phyloP scores from a whole-genome alignment of 1,140 invertebrate species.

The Brachionus koreanus region DNA sequence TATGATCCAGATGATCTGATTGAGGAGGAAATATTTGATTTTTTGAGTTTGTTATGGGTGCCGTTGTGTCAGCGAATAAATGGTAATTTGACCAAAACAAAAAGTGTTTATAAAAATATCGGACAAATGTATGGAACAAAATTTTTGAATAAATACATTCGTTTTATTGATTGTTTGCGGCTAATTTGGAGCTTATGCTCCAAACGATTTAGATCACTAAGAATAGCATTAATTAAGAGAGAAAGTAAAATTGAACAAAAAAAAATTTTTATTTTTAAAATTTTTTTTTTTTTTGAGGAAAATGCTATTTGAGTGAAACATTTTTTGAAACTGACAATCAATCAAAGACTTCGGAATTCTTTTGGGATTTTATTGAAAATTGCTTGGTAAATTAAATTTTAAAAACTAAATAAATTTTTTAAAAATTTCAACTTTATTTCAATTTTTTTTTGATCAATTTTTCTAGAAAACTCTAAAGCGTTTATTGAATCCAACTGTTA shows the following conservation, averaged over 20 bases:
- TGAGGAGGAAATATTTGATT: background rate
- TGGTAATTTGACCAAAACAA: background rate
- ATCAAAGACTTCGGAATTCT: background rate
- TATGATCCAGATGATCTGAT: background rate
- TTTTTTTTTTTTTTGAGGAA: background rate
- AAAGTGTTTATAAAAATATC: conserved; percentile 24
- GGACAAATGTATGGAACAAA: background rate
- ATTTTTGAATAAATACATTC: background rate
- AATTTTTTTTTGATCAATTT: background rate
- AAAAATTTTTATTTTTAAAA: background rate
- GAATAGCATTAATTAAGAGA: background rate
- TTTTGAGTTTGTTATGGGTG: background rate
- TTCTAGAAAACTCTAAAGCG: background rate
- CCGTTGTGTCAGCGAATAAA: background rate
- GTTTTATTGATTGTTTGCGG: conserved; percentile 10
- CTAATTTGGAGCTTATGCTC: background rate
- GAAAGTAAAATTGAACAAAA: conserved; percentile 3
- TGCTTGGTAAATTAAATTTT: background rate
- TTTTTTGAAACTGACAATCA: background rate
- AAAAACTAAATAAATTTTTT: background rate
- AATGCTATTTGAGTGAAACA: background rate
- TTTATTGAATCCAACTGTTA: conserved; percentile 2
- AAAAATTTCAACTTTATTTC: background rate
- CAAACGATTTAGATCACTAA: background rate
- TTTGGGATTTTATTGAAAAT: conserved; percentile 4